Evolutionary conservation across 2,888 invertebrate genomes (phyloP), one percentile per base, ranked within the genome.

Genomic region (Sympetrum striolatum): DNA sequence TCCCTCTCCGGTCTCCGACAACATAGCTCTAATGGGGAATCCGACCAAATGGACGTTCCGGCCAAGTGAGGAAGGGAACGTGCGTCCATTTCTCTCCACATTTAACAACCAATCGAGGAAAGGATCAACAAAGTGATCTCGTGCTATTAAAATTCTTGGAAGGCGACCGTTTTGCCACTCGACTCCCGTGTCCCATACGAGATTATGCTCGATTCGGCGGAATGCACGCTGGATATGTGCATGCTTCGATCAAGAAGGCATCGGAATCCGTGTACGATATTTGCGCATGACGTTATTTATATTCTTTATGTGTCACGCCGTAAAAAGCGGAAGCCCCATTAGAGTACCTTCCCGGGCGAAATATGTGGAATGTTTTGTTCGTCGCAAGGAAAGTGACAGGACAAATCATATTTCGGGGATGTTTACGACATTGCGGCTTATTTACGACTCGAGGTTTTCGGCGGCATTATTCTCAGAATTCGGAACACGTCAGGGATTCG

Each of bases 121-220:
- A 53, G 58, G 58, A 14, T 60, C 86, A 86, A 58, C 60, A 60
- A 86, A 64, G 25, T 64, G 35, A 12, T 37, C 5, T 35, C 18
- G 0, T 64, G 58, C 86, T 60, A 86, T 86, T 86, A 60, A 86
- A 86, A 86, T 86, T 86, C 86, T 86, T 86, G 18, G 25, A 31
- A 60, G 86, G 86, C 60, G 82, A 82, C 58, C 82, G 82, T 58
- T 58, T 86, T 12, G 39, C 60, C 86, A 64, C 86, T 86, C 37
- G 64, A 37, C 64, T 86, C 18, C 60, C 60, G 86, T 86, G 25
- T 48, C 64, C 37, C 86, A 12, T 37, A 18, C 10, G 35, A 37
- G 86, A 58, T 37, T 64, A 37, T 58, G 37, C 37, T 73, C 14
- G 25, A 31, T 73, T 73, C 73, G 73, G 10, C 31, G 73, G 31